A percentile compares a stretch with the other conserved stretches of the same genome.
phyloP scores from a whole-genome alignment of 2,113 vertebrate genomes.

The Pelodiscus sinensis region DNA sequence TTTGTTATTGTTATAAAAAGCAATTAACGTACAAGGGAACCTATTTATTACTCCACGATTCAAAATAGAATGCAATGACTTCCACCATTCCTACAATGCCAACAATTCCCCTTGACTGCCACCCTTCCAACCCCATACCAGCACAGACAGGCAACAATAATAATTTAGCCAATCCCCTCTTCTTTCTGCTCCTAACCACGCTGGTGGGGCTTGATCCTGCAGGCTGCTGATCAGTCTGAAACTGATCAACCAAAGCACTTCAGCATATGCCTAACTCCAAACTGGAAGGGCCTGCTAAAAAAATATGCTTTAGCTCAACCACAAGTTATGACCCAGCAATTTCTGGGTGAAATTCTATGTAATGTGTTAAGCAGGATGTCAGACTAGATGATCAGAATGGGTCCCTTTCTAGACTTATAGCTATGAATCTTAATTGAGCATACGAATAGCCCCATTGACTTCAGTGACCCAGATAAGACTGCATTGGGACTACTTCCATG shows the following conservation, averaged over 20 bases:
- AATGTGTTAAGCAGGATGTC: fast-evolving
- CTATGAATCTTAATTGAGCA: neutral
- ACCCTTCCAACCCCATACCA: neutral
- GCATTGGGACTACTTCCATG: neutral
- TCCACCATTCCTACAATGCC: fast-evolving
- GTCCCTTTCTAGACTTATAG: neutral
- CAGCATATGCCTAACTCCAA: neutral
- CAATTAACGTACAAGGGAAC: neutral
- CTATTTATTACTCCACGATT: fast-evolving
- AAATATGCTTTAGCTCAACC: conserved; percentile 43
- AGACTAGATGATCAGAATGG: conserved; percentile 1
- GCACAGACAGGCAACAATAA: neutral
- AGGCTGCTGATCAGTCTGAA: neutral
- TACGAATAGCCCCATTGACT: conserved; percentile 35
- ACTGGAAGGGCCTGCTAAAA: conserved; percentile 1
- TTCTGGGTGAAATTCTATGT: neutral
- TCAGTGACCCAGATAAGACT: neutral
- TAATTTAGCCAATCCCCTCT: neutral
- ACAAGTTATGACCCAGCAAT: neutral
- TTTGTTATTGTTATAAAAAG: neutral
- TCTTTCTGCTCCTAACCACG: neutral
- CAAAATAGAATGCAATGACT: neutral
- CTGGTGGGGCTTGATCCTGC: neutral
- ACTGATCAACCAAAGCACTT: conserved; percentile 22
- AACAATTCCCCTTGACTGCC: neutral